A percentile compares a stretch with the other conserved stretches of the same genome.
Evolutionary conservation across 2,113 vertebrate species (phyloP).

Genomic region (Bostrychus sinensis): DNA sequence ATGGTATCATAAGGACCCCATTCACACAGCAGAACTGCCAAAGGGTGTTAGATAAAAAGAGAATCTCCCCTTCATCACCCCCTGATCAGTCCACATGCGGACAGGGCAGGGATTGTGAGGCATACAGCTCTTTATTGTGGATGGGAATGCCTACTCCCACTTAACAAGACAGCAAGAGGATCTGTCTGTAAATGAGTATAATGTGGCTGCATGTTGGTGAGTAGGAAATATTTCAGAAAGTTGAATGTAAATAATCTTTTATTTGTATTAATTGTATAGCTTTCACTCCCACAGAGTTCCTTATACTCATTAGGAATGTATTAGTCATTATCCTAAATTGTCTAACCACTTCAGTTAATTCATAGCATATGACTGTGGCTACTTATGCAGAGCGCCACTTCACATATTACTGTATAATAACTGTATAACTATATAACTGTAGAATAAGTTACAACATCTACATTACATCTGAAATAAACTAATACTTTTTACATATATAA

Average conservation of each 20-base stretch:
- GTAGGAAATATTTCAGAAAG: not conserved
- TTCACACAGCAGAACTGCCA: constrained; percentile 38
- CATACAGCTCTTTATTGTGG: constrained; percentile 70
- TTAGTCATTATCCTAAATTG: not conserved
- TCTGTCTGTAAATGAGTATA: constrained; percentile 4
- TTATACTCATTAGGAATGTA: not conserved
- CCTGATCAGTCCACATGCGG: constrained; percentile 6
- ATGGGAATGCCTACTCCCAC: constrained; percentile 68
- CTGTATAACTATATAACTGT: no score
- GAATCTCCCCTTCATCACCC: constrained; percentile 21
- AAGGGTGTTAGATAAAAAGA: constrained; percentile 45
- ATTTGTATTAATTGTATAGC: not conserved
- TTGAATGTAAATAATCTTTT: not conserved
- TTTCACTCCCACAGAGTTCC: not conserved
- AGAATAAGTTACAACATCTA: no score
- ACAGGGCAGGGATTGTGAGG: constrained; percentile 61
- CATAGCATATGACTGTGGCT: not conserved
- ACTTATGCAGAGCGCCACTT: not conserved
- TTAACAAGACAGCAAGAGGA: constrained; percentile 40
- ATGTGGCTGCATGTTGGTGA: constrained; percentile 9
- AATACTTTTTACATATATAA: no score
- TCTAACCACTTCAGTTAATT: not conserved
- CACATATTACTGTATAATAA: not conserved
- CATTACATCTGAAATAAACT: no score
- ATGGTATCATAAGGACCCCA: constrained; percentile 48